Base-by-base conservation (phyloP, 2,113 vertebrate species). In the Tupaia tana region DNA sequence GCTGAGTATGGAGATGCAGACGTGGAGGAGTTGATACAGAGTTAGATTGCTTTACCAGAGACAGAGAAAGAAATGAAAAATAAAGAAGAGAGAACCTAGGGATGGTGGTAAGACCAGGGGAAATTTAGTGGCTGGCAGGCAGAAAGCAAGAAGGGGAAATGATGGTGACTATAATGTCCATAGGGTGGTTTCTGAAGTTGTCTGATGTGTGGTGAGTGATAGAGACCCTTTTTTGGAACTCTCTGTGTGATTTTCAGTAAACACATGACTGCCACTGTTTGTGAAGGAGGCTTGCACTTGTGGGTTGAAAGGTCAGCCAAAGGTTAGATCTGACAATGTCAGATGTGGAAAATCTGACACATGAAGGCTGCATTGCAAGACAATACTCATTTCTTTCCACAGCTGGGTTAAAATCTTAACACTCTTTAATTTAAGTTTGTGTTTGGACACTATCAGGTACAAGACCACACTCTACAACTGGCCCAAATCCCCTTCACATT, bases 391-490 rank as follows among this genome's bases (percentile, higher is more conserved):
- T n/a, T 25, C 16, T 63, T 27, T 80, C 18, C 12, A 58, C 1
- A 4, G 25, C 11, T 66, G 34, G 10, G 5, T 10, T 64, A 19
- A 24, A 18, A 2, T 8, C 59, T 20, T 29, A 8, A 6, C 5
- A 13, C 11, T 27, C 13, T 27, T n/a, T 22, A 18, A 15, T 16
- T 58, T 19, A 70, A 29, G 31, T 19, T 31, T 52, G 31, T 0
- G 43, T 24, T 15, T n/a, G 61, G 34, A 24, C 8, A 13, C 10
- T 31, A 7, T 9, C 31, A 52, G 19, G 34, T 52, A 24, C 2
- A 16, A 27, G 18, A 9, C 54, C 1, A 0, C 4, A 9, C 3
- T n/a, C 18, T 25, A 18, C 19, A n/a, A 10, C 0, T 54, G 31
- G 29, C 27, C 69, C 74, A 24, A 18, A 59, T 87, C 77, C 20